Base-by-base conservation (phyloP, 2,888 invertebrate genomes). In the Tethea ocularis region DNA sequence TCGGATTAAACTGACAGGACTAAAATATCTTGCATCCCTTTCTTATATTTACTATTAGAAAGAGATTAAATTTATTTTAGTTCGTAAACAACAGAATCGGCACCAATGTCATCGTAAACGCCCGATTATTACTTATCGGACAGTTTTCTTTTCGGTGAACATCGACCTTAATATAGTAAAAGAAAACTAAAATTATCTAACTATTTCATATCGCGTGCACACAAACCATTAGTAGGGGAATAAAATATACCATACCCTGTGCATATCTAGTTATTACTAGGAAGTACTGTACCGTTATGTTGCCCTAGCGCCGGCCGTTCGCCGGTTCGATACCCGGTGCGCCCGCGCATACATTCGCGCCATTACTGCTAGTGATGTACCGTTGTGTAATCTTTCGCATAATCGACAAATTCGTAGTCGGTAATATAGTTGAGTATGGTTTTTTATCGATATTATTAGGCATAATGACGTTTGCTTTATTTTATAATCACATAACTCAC, bases 201-300 rank as follows among this genome's bases (percentile, higher is more conserved):
- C 24, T 24, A 24, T 24, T 24, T 26, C 7, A 6, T 7, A 6
- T 33, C 33, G 20, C 46, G 46, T 46, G 46, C 20, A 20, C 7
- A 38, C n/a, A 6, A 20, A 20, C 46, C 20, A 46, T 20, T 20
- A 46, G 46, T 46, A 46, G 20, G 41, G 8, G 41, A n/a, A n/a
- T 20, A 46, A 20, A 17, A 41, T n/a, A 38, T 51, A 17, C 23
- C 26, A 15, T 51, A 52, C 52, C 15, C 22, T 3, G 53, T 29
- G 53, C 59, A 58, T 26, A 22, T 52, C n/a, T 60, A 60, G 59
- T 58, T 33, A 17, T 64, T 69, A 77, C 78, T 71, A 68, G 75
- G 80, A 80, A 79, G 69, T 59, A 10, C 29, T 51, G 68, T 13
- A 63, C 83, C 84, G 84, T 83, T 84, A 84, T 57, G 59, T 79